Conservation (phyloP, 2,888 invertebrate species). For the Caenorhabditis drosophilae region DNA sequence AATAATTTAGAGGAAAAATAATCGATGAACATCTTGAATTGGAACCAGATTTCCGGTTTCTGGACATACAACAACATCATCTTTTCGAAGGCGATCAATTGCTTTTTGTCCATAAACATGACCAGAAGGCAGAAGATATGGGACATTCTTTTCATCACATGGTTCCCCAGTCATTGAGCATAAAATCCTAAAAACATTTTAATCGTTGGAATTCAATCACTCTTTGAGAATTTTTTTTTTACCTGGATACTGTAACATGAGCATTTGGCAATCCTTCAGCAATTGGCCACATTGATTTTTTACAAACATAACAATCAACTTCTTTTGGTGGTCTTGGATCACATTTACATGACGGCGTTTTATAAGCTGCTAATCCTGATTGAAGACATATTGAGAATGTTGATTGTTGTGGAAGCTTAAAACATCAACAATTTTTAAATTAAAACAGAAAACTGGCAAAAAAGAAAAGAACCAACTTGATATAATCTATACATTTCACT, state of each 20-base stretch:
- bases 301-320: conserved; percentile 60
- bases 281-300: conserved; percentile 78
- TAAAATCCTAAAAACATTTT: conserved; percentile 72
- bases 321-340: conserved; percentile 14
- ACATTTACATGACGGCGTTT: conserved; percentile 78
- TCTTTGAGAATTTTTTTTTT: conserved; percentile 1
- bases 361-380: conserved; percentile 90
- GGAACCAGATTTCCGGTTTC: conserved; percentile 89
- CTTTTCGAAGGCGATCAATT: conserved; percentile 71
- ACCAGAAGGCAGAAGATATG: conserved; percentile 96
- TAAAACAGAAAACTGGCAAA: conserved; percentile 77
- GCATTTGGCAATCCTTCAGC: conserved; percentile 84
- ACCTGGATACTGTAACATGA: conserved; percentile 91
- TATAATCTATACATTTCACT: conserved; percentile 91
- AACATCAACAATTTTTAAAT: too few relatives aligned
- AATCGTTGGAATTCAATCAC: background rate
- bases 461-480: conserved; percentile 73
- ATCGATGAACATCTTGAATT: conserved; percentile 90
- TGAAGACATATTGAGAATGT: conserved; percentile 89
- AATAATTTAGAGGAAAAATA: conserved; percentile 86
- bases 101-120: conserved; percentile 76
- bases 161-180: conserved; percentile 88
- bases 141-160: conserved; percentile 92
- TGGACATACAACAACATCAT: conserved; percentile 89
- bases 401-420: too few relatives aligned